Percentiles rank a stretch among this genome's conserved stretches.
These are phyloP conservation scores for Sminthurides aquaticus DNA, from an alignment of 2,888 invertebrate genomes.

Conservation along the genomic window DNA sequence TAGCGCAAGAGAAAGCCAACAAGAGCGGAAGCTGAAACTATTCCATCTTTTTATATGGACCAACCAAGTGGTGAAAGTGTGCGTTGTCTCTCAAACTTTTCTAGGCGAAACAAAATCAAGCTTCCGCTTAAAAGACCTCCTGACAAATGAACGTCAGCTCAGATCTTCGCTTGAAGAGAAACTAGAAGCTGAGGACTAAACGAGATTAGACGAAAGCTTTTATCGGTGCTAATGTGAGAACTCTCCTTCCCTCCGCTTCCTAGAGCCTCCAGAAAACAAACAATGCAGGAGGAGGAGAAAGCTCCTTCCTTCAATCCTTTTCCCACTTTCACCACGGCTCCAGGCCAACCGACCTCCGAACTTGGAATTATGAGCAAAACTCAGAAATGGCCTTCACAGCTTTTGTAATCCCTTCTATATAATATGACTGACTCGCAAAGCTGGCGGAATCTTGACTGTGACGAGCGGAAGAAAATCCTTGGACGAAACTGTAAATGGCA, in stretches of 20 bases:
- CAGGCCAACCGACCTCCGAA: too few relatives aligned
- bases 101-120: background rate
- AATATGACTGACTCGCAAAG: background rate
- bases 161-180: background rate
- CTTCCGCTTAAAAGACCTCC: background rate
- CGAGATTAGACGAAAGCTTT: background rate
- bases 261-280: background rate
- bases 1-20: too few relatives aligned
- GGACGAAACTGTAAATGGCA: background rate
- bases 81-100: background rate
- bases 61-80: too few relatives aligned
- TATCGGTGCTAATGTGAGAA: background rate
- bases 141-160: constrained; percentile 1
- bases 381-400: too few relatives aligned
- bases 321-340: too few relatives aligned
- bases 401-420: background rate
- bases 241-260: background rate
- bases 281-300: background rate
- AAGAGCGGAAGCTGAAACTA: too few relatives aligned
- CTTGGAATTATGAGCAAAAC: too few relatives aligned
- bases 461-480: too few relatives aligned
- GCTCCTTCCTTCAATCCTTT: background rate
- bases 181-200: background rate
- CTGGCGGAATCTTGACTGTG: background rate
- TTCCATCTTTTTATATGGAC: too few relatives aligned